phyloP scores from a whole-genome alignment of 92 coral and sea anemone species.

The Palythoa caribaeorum region DNA sequence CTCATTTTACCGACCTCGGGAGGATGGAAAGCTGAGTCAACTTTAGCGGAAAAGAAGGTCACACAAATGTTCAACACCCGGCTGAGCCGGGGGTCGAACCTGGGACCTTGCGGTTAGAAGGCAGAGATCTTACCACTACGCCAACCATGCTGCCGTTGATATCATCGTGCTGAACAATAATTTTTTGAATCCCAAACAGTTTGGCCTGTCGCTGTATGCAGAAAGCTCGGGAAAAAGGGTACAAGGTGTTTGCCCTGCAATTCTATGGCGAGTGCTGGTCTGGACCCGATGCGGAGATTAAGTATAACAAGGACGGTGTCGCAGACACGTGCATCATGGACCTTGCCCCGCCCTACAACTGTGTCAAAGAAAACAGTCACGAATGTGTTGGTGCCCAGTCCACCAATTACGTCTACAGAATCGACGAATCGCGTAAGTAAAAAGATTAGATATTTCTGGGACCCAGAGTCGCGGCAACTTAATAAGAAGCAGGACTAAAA shows the following conservation, averaged over 20 bases:
- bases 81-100: no score
- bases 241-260: constrained; percentile 28
- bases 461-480: no score
- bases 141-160: no score
- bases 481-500: no score
- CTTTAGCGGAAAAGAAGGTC: no score
- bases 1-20: no score
- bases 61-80: no score
- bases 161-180: no score
- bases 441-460: no score
- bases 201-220: constrained; percentile 47
- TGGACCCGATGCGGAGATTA: not conserved
- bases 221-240: constrained; percentile 35
- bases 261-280: constrained; percentile 45
- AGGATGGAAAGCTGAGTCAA: no score
- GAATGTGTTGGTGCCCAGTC: constrained; percentile 38
- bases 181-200: not conserved
- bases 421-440: constrained; percentile 33
- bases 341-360: constrained; percentile 20
- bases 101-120: no score
- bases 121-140: no score
- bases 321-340: constrained; percentile 41
- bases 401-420: constrained; percentile 39
- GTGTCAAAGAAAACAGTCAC: constrained; percentile 15
- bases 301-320: constrained; percentile 28